Evolutionary conservation across 2,113 vertebrate genomes (phyloP).

Genomic region (Plecotus auritus): DNA sequence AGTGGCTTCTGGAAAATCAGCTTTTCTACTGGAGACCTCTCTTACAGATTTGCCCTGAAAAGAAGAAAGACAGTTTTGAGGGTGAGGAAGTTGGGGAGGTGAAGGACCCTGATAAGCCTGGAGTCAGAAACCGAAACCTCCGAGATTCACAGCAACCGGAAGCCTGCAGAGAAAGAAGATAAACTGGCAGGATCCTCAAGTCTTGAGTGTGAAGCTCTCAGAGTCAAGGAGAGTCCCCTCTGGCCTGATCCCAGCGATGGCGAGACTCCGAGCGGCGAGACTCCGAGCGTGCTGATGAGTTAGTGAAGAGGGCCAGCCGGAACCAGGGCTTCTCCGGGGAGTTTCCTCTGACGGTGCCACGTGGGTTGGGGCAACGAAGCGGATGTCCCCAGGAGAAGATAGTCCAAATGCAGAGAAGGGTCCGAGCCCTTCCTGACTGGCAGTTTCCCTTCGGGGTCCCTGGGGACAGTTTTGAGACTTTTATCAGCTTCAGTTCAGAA

Average conservation of each 20-base stretch:
- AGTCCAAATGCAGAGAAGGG: neutral
- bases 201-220: rapidly evolving
- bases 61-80: neutral
- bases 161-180: neutral
- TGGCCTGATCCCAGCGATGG: neutral
- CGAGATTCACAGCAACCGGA: neutral
- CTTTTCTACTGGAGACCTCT: neutral
- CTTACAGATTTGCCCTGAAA: neutral
- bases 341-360: too few relatives aligned
- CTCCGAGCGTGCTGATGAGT: neutral
- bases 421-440: neutral
- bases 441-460: neutral
- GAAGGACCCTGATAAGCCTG: neutral
- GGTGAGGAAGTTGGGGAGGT: neutral
- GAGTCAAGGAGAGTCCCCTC: neutral
- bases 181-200: neutral
- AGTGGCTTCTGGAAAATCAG: neutral
- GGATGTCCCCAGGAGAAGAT: neutral
- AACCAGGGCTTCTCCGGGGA: neutral
- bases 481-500: neutral
- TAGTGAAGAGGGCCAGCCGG: neutral
- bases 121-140: neutral
- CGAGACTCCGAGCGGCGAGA: neutral
- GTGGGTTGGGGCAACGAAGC: neutral
- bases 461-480: neutral